Percentiles rank a stretch among this genome's conserved stretches.
Conservation (phyloP, 2,797 vertebrate species). For the Phataginus tetradactyla region DNA sequence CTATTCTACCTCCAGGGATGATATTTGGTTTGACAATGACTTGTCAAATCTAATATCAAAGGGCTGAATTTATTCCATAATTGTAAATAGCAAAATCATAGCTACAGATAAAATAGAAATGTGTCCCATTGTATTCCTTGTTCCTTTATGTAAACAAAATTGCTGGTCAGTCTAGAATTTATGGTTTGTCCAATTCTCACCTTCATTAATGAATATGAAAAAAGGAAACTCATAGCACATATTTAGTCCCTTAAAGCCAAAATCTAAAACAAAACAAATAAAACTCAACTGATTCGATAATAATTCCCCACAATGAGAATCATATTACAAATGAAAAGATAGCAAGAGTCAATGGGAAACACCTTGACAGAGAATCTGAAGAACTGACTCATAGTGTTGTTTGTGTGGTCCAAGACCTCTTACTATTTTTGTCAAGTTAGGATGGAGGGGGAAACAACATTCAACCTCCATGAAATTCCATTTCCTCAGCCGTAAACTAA, state of each 20-base stretch:
- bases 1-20: background rate
- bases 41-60: background rate
- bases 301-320: background rate
- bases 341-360: background rate
- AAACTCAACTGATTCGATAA: background rate
- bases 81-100: background rate
- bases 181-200: background rate
- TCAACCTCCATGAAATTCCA: background rate
- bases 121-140: background rate
- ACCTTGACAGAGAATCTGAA: background rate
- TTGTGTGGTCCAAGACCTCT: too few relatives aligned
- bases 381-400: background rate
- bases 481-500: background rate
- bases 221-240: background rate
- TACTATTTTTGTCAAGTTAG: background rate
- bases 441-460: background rate
- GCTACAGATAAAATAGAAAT: background rate
- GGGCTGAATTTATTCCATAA: background rate
- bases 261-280: background rate
- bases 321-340: background rate
- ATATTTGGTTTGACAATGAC: background rate
- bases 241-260: background rate
- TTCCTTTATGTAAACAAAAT: constrained; percentile 3
- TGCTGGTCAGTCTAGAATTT: background rate
- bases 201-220: background rate